A percentile compares a stretch with the other conserved stretches of the same genome.
These are phyloP conservation scores for Xenopus laevis DNA, from an alignment of 2,113 vertebrate species.

Conservation along the genomic window DNA sequence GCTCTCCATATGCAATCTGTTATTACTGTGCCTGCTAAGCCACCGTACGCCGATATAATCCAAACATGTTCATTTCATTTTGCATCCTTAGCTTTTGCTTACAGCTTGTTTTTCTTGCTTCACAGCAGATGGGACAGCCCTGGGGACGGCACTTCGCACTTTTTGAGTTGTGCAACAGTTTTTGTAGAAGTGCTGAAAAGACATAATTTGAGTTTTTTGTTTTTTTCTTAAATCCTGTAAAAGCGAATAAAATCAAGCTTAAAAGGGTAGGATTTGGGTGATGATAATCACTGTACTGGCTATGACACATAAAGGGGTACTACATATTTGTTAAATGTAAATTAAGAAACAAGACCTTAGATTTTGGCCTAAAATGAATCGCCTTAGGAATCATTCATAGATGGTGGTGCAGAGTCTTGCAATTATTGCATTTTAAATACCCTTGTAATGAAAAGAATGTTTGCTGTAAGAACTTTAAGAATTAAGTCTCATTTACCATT, in stretches of 20 bases:
- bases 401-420: too few species aligned
- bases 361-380: too few species aligned
- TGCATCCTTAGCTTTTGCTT: constrained; percentile 38
- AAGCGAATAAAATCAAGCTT: constrained; percentile 16
- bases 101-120: constrained; percentile 20
- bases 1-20: constrained; percentile 1
- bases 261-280: background rate
- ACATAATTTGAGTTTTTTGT: constrained; percentile 7
- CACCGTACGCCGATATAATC: constrained; percentile 7
- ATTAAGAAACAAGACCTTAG: too few species aligned
- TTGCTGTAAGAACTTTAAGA: too few species aligned
- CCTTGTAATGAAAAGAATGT: too few species aligned
- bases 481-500: too few species aligned
- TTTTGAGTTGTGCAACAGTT: constrained; percentile 25
- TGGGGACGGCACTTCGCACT: constrained; percentile 17
- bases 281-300: background rate
- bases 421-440: too few species aligned
- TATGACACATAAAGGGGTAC: too few species aligned
- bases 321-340: too few species aligned
- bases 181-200: constrained; percentile 41
- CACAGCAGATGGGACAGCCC: constrained; percentile 35
- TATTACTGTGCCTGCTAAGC: background rate
- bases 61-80: constrained; percentile 19
- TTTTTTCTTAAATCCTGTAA: background rate
- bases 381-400: too few species aligned